Evolutionary conservation across 2,888 invertebrate genomes (phyloP).

Genomic region (Morpho helenor): DNA sequence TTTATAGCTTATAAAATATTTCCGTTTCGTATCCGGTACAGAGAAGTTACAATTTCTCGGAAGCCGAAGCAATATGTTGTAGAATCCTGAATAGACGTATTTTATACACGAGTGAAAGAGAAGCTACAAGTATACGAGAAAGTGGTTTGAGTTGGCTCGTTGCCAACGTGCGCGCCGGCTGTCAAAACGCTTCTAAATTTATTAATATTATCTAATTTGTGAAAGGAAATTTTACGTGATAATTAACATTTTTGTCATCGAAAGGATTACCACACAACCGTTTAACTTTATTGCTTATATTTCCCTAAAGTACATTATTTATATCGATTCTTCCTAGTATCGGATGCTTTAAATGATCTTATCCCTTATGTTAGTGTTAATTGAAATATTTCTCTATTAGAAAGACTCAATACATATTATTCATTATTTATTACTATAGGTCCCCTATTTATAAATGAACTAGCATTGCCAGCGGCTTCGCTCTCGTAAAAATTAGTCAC

Average conservation of each 20-base stretch:
- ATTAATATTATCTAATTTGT: constrained; percentile 65
- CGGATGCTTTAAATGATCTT: constrained; percentile 7
- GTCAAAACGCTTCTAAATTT: constrained; percentile 58
- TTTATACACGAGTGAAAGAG: constrained; percentile 42
- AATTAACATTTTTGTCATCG: constrained; percentile 69
- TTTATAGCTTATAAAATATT: constrained; percentile 68
- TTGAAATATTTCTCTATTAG: constrained; percentile 7
- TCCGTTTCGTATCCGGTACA: constrained; percentile 51
- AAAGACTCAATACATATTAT: not conserved
- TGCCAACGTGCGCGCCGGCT: constrained; percentile 48
- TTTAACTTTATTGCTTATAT: constrained; percentile 43
- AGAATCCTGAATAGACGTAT: constrained; percentile 31
- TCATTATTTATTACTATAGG: too few species aligned
- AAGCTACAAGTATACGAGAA: constrained; percentile 53
- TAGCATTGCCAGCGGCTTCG: too few species aligned
- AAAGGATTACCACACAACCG: constrained; percentile 51
- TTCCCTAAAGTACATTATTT: constrained; percentile 37
- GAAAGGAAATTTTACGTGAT: constrained; percentile 58
- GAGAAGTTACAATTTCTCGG: constrained; percentile 66
- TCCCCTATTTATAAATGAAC: too few species aligned
- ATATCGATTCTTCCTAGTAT: constrained; percentile 24
- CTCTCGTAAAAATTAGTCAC: too few species aligned
- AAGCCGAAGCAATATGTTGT: constrained; percentile 65
- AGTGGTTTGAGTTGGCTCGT: constrained; percentile 55
- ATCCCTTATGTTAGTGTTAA: constrained; percentile 4